Evolutionary conservation across 2,113 vertebrate genomes (phyloP), one percentile per base, ranked within the genome.

Genomic region (Corythornis madagascariensis): DNA sequence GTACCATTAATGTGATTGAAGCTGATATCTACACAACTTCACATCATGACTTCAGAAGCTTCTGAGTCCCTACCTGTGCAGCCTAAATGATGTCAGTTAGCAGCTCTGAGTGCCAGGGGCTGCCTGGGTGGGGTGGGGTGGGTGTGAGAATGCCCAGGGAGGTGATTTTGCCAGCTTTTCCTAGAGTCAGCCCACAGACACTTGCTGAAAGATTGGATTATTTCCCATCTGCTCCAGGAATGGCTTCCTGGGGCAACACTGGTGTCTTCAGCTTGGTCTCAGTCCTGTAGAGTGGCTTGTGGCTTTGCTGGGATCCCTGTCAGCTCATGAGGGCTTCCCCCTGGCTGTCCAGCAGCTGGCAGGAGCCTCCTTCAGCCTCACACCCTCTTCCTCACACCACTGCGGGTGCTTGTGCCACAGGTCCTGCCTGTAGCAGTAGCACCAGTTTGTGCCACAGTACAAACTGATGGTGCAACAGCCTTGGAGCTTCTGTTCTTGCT

Each of bases 121-220:
- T 50, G 42, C 25, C 28, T 52, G 20, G 11, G 33, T 2, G 2
- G 15, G 11, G 33, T 2, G 2, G 15, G 0, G 1, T 50, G 66
- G 25, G 16, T n/a, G 21, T 43, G 38, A 63, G 35, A 72, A 29
- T 0, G 2, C 64, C 28, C 38, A 22, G 13, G 22, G 15, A 19
- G 47, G 38, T 72, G 15, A n/a, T 53, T 63, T 57, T 6, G 1
- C 22, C 22, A 33, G 11, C 7, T 83, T 76, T 88, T 29, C 22
- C 55, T 31, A 48, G 66, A 47, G n/a, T 24, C 38, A 53, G 53
- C 20, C 3, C 42, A 24, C 38, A 69, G n/a, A 7, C 72, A 61
- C 26, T 61, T 67, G 25, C 47, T 80, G 52, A 28, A 52, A 67
- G n/a, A 14, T 5, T 29, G 38, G n/a, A 21, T 86, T 71, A n/a